Percentiles rank a stretch among this genome's conserved stretches.
Evolutionary conservation across 2,888 invertebrate genomes (phyloP).

Genomic region (Heliconius charithonia): DNA sequence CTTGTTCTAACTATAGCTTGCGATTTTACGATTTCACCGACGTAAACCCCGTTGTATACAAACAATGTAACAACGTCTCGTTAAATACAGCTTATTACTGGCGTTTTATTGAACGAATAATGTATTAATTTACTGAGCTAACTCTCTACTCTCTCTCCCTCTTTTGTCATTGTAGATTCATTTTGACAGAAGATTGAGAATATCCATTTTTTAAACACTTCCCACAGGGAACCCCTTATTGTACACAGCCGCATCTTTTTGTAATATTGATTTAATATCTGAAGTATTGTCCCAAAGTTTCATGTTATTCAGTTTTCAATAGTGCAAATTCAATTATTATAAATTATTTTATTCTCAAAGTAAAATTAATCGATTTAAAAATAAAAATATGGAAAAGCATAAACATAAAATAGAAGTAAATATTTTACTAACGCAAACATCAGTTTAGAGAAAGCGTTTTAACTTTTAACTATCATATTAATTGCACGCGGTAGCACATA

Average conservation of each 20-base stretch:
- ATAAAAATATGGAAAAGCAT: neutral
- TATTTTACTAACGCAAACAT: conserved; percentile 29
- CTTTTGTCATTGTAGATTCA: neutral
- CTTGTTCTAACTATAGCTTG: conserved; percentile 43
- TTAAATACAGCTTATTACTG: conserved; percentile 22
- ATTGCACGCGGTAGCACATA: conserved; percentile 24
- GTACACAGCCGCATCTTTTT: too few relatives aligned
- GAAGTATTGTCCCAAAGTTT: too few relatives aligned
- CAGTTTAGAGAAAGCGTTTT: conserved; percentile 11
- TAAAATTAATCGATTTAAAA: neutral
- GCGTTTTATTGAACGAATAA: conserved; percentile 16
- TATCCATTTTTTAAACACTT: too few relatives aligned
- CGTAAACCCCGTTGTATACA: conserved; percentile 31
- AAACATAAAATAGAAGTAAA: conserved; percentile 17
- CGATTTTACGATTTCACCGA: conserved; percentile 36
- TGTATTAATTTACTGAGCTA: neutral
- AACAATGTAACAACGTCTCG: conserved; percentile 27
- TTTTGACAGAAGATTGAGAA: too few relatives aligned
- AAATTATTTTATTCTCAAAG: too few relatives aligned
- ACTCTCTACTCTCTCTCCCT: neutral
- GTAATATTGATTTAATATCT: too few relatives aligned
- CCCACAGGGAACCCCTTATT: too few relatives aligned
- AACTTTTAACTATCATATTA: conserved; percentile 9
- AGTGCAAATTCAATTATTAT: too few relatives aligned
- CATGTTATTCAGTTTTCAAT: too few relatives aligned